These are phyloP conservation scores for Halotydeus destructor DNA, from an alignment of 1,140 invertebrate genomes.

Conservation along the genomic window DNA sequence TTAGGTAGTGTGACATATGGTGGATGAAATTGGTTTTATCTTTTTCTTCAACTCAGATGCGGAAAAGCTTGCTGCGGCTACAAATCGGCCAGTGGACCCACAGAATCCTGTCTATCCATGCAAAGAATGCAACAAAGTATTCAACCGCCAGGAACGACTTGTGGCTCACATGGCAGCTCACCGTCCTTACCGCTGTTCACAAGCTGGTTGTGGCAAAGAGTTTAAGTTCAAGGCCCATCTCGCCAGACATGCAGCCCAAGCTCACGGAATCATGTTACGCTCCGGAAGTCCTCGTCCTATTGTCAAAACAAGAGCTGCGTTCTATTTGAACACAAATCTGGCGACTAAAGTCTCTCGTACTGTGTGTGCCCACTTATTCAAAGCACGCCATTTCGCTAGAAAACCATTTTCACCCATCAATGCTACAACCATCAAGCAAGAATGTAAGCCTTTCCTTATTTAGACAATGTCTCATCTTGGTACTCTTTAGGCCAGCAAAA, in stretches of 20 bases:
- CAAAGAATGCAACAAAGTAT: slow-evolving; percentile 15
- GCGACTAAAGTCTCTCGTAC: slow-evolving; percentile 64
- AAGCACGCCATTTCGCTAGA: slow-evolving; percentile 59
- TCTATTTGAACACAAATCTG: slow-evolving; percentile 69
- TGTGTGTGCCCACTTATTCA: slow-evolving; percentile 53
- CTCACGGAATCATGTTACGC: slow-evolving; percentile 46
- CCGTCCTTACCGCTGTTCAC: slow-evolving; percentile 63
- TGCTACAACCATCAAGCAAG: slow-evolving; percentile 56
- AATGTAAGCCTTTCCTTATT: slow-evolving; percentile 37
- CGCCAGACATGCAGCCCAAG: slow-evolving; percentile 70
- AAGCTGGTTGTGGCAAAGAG: slow-evolving; percentile 74
- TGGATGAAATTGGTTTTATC: background rate
- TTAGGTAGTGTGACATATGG: slow-evolving; percentile 23
- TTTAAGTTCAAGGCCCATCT: slow-evolving; percentile 80
- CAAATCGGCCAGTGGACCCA: slow-evolving; percentile 16
- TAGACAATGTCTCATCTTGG: background rate
- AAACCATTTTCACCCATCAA: slow-evolving; percentile 69
- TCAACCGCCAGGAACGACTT: slow-evolving; percentile 25
- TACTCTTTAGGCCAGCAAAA: slow-evolving; percentile 32
- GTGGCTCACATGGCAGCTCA: slow-evolving; percentile 35
- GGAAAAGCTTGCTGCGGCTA: slow-evolving; percentile 20
- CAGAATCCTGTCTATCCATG: slow-evolving; percentile 11
- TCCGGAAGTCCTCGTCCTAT: slow-evolving; percentile 63
- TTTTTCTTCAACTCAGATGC: slow-evolving; percentile 19
- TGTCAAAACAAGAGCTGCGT: slow-evolving; percentile 88